These are phyloP conservation scores for Phengaris arion DNA, from an alignment of 2,888 invertebrate species.

Conservation along the genomic window DNA sequence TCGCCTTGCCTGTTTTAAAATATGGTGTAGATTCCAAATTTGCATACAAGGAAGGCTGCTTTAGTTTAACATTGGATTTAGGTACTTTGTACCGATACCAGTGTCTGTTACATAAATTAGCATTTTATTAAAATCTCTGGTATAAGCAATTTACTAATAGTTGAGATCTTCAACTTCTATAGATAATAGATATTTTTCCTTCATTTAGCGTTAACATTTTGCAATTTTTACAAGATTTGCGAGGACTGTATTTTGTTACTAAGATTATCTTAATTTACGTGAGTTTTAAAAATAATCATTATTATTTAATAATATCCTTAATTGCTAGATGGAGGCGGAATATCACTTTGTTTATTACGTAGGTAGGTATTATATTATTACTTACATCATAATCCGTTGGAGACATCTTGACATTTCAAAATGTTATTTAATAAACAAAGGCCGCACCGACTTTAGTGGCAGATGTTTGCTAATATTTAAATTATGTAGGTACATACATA, in stretches of 20 bases:
- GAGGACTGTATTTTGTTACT: background rate
- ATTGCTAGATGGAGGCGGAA: background rate
- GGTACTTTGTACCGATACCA: background rate
- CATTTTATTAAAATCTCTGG: background rate
- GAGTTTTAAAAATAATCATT: background rate
- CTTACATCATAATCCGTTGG: conserved; percentile 8
- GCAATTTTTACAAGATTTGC: background rate
- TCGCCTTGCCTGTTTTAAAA: conserved; percentile 40
- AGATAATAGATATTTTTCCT: background rate
- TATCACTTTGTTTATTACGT: background rate
- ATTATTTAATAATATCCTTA: background rate
- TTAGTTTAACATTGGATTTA: conserved; percentile 14
- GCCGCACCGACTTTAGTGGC: conserved; percentile 2
- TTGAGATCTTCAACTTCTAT: background rate
- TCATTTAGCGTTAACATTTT: background rate
- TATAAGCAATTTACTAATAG: background rate
- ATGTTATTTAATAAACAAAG: conserved; percentile 5
- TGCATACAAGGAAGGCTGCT: conserved; percentile 38
- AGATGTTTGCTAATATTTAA: conserved; percentile 13
- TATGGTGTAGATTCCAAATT: conserved; percentile 35
- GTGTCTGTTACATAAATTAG: background rate
- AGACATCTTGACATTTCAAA: conserved; percentile 20
- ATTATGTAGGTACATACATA: background rate
- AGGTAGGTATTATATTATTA: conserved; percentile 5
- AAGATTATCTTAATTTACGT: background rate